Evolutionary conservation across 1,140 invertebrate genomes (phyloP).

Genomic region (Drosophila nigromelanica): DNA sequence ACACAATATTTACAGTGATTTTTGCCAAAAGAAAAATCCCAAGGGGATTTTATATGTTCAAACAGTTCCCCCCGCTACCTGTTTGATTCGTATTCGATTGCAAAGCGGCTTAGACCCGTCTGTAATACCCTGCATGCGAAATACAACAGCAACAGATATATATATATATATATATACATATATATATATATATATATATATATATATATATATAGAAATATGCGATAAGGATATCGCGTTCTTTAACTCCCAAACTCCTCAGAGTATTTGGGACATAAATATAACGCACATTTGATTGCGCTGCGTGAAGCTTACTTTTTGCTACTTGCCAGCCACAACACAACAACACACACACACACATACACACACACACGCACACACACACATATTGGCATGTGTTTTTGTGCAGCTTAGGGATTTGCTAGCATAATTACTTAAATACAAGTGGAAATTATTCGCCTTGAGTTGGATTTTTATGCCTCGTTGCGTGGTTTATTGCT

Average conservation of each 20-base stretch:
- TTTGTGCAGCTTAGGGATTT: slow-evolving; percentile 42
- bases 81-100: too few relatives aligned
- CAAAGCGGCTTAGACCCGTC: slow-evolving; percentile 16
- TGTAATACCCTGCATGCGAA: neutral
- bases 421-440: slow-evolving; percentile 71
- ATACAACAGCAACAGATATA: neutral
- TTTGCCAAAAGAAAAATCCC: neutral
- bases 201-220: neutral
- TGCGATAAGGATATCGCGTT: neutral
- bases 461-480: slow-evolving; percentile 47
- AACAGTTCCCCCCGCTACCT: neutral
- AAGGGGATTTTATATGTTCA: neutral
- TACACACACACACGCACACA: slow-evolving; percentile 5
- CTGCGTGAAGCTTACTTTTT: slow-evolving; percentile 23
- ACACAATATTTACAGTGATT: neutral
- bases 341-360: slow-evolving; percentile 19
- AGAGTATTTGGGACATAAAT: slow-evolving; percentile 39
- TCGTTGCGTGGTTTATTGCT: slow-evolving; percentile 28
- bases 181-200: too few relatives aligned
- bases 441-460: slow-evolving; percentile 72
- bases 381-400: slow-evolving; percentile 1
- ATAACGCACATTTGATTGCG: slow-evolving; percentile 43
- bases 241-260: neutral
- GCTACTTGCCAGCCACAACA: slow-evolving; percentile 23
- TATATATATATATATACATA: too few relatives aligned